Conservation (phyloP, 2,113 vertebrate species). For the Podarcis raffonei region DNA sequence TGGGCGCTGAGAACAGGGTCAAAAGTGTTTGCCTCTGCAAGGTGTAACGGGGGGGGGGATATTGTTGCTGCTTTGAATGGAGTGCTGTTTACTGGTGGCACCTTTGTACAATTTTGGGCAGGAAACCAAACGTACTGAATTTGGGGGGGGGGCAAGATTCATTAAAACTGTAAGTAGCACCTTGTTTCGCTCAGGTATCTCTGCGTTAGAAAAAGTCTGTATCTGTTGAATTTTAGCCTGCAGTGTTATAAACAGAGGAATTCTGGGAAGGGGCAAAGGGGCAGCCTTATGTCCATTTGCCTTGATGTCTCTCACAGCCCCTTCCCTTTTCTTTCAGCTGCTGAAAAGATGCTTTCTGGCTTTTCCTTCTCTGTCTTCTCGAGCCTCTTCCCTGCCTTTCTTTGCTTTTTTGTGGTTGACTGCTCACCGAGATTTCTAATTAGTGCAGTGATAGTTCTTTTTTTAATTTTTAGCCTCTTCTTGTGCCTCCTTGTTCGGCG, state of each 20-base stretch:
- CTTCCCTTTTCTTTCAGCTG: background rate
- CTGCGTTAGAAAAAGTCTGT: background rate
- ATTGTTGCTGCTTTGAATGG: background rate
- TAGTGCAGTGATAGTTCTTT: constrained; percentile 28
- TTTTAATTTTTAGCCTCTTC: background rate
- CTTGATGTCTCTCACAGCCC: background rate
- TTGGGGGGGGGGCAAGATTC: background rate
- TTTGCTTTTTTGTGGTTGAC: constrained; percentile 49
- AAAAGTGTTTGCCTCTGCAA: background rate
- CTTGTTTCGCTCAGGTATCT: background rate
- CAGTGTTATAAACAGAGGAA: too few relatives aligned
- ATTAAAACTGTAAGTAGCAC: background rate
- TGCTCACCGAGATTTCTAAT: background rate
- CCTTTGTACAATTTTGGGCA: background rate
- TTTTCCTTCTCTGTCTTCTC: background rate
- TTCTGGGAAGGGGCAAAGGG: background rate
- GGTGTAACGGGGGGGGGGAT: background rate
- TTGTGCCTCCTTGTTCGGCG: background rate
- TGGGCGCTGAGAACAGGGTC: background rate
- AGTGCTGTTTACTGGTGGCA: too few relatives aligned
- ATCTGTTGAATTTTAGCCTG: background rate
- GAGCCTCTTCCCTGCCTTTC: background rate
- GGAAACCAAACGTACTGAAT: background rate
- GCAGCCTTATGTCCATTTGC: background rate
- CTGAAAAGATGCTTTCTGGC: constrained; percentile 7